Base-by-base conservation (phyloP, 2,797 vertebrate genomes). In the Trachops cirrhosus region DNA sequence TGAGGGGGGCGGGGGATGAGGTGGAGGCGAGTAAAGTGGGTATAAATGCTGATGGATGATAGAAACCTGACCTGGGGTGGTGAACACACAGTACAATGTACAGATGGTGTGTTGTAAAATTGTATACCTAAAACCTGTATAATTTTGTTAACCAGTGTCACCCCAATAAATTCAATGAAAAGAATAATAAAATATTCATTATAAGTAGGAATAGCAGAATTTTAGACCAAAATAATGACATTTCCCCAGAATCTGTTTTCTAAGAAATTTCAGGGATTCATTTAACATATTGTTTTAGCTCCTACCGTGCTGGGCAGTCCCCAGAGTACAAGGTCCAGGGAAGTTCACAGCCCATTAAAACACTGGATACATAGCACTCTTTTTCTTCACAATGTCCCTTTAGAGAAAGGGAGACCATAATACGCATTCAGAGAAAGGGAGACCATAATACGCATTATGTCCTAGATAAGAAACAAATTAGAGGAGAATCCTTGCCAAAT, bases 141-240 rank as follows among this genome's bases (percentile, higher is more conserved):
- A 64, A 64, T 64, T n/a, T 64, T 64, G 29, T 64, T 64, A 64
- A 64, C 59, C 32, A 64, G 15, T 64, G 62, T 64, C 62, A n/a
- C 32, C 29, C 29, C 62, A n/a, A 15, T n/a, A 64, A 64, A n/a
- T n/a, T 64, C 32, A 32, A 64, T 64, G 62, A 64, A 64, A 18
- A 62, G n/a, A 16, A 16, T 6, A 16, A 15, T 32, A 64, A 64
- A 64, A 62, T 90, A 86, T 88, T 88, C 48, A 88, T 86, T 89
- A 37, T 34, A 89, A 75, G 46, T 90, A 93, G 15, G 39, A 89
- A 82, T 39, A 89, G 11, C 24, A 94, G 44, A 91, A 95, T 93
- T 93, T 93, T 96, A 92, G 48, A 91, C 15, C 67, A 74, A 95
- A 96, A 87, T 86, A 92, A 91, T 82, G 48, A 64, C 64, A 89